phyloP scores from a whole-genome alignment of 1,140 invertebrate species.

The Drosophila kohkoa region DNA sequence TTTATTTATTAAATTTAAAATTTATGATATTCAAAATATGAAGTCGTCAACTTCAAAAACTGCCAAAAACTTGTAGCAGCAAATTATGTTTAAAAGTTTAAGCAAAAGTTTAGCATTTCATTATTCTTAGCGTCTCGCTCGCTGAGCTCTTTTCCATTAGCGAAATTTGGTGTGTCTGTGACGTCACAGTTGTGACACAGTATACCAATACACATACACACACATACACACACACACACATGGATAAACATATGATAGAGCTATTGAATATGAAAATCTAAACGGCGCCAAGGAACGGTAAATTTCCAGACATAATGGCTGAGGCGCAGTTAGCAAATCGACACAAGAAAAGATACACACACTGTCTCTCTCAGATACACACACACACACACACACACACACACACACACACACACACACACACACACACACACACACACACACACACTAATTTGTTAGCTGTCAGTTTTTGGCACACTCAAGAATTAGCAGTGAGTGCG shows the following conservation, averaged over 20 bases:
- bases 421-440: conserved; percentile 19
- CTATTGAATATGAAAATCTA: conserved; percentile 19
- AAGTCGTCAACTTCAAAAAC: too few species aligned
- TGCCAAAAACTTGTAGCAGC: background rate
- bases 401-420: conserved; percentile 15
- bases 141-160: conserved; percentile 7
- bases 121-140: background rate
- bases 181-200: conserved; percentile 51
- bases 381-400: conserved; percentile 10
- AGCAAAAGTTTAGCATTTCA: conserved; percentile 1
- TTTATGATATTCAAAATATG: too few species aligned
- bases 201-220: conserved; percentile 13
- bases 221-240: conserved; percentile 15
- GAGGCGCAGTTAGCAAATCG: conserved; percentile 32
- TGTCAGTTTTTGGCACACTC: conserved; percentile 41
- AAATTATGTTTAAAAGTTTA: background rate
- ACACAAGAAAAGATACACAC: background rate
- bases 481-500: conserved; percentile 38
- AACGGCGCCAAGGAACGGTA: conserved; percentile 39
- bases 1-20: too few species aligned
- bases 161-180: conserved; percentile 12
- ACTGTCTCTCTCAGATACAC: conserved; percentile 4
- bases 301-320: conserved; percentile 46
- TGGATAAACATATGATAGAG: background rate
- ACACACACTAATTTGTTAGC: conserved; percentile 11